phyloP scores from a whole-genome alignment of 2,888 invertebrate genomes.

The Ischnura elegans region DNA sequence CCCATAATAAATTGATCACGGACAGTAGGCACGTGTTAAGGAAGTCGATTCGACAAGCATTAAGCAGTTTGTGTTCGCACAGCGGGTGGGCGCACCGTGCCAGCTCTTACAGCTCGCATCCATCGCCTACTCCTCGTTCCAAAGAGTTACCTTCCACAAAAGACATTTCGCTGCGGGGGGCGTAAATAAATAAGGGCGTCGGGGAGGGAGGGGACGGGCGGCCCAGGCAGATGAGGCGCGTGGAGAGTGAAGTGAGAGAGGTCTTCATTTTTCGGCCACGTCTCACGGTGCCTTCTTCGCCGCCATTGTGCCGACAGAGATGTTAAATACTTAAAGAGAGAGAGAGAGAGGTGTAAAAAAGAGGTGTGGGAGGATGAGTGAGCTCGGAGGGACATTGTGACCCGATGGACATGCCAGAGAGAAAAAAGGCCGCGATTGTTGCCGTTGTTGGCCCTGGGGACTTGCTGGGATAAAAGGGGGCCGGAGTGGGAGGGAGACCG shows the following conservation, averaged over 20 bases:
- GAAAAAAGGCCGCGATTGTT: constrained; percentile 50
- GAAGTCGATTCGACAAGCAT: constrained; percentile 22
- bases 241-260: background rate
- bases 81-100: constrained; percentile 10
- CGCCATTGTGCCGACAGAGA: constrained; percentile 11
- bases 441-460: constrained; percentile 13
- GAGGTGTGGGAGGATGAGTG: constrained; percentile 14
- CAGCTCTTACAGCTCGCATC: background rate
- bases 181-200: constrained; percentile 40
- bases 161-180: constrained; percentile 34
- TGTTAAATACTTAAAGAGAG: background rate
- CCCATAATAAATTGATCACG: constrained; percentile 44
- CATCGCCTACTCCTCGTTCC: constrained; percentile 31
- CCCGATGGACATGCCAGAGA: background rate
- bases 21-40: constrained; percentile 5
- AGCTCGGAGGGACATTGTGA: constrained; percentile 13
- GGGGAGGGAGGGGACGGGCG: background rate
- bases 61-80: constrained; percentile 33
- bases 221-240: background rate
- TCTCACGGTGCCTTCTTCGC: constrained; percentile 17
- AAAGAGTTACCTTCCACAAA: constrained; percentile 55
- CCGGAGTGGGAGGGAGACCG: background rate
- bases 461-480: background rate
- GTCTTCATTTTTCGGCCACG: constrained; percentile 34
- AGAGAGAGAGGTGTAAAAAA: background rate